Base-by-base conservation (phyloP, 2,113 vertebrate species). In the Pseudolaguvia tuberculata region DNA sequence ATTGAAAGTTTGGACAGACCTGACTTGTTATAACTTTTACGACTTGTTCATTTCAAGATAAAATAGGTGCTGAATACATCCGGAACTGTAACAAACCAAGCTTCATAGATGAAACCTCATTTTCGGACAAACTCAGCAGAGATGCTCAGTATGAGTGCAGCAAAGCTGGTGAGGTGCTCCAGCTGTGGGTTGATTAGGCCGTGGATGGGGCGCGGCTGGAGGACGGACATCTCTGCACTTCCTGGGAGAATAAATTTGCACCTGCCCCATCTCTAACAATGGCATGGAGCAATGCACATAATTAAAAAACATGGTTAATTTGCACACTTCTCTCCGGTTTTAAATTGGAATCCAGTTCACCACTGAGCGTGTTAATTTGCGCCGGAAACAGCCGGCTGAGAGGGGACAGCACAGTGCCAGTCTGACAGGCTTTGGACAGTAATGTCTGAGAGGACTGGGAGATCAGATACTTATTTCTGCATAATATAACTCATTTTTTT, bases 351-450 rank as follows among this genome's bases (percentile, higher is more conserved):
- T 91, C 90, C 88, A 92, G 92, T 95, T 96, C 94, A 94, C 95
- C 93, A 94, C 95, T 93, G 95, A 91, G 96, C 93, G 92, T 95
- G 93, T 95, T 98, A 96, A 98, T 99, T 98, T 96, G 90, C 88
- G 83, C 91, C 92, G 95, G 94, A 97, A 94, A 92, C 92, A 90
- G 89, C 94, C 91, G 88, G 88, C 92, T 92, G 91, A 88, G 91
- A 87, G 89, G 86, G 85, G 89, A 90, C 84, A 90, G 92, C 88
- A 87, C 91, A 85, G 90, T 92, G 93, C 91, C 86, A 90, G 86
- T 89, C 88, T 84, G 87, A 88, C 91, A 93, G 91, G 84, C 91
- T 91, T 91, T 91, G 94, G 93, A 93, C 85, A 86, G 67, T 59
- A 53, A 63, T 29, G 50, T 70, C 57, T 77, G 48, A 77, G 50